phyloP scores from a whole-genome alignment of 2,888 invertebrate genomes.

The Teleogryllus oceanicus region DNA sequence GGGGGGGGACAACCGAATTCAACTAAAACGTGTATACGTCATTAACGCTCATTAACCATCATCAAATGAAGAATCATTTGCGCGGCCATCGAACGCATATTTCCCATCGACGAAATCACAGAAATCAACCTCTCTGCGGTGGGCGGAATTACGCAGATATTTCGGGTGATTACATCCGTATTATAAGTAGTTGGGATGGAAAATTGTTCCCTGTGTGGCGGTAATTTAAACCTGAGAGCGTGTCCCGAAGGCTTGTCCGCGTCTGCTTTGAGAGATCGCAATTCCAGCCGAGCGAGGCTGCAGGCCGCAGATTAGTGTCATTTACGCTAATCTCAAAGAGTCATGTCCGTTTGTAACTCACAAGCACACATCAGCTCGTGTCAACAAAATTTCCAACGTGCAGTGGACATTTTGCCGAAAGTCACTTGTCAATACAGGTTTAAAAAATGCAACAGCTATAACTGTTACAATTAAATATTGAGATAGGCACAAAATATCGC shows the following conservation, averaged over 20 bases:
- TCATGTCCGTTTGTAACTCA: too few species aligned
- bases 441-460: too few species aligned
- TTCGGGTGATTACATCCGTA: not conserved
- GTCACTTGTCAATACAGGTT: too few species aligned
- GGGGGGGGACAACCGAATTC: not conserved
- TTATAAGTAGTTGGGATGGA: not conserved
- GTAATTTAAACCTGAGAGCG: too few species aligned
- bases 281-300: not conserved
- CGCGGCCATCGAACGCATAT: not conserved
- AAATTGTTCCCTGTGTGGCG: not conserved
- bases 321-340: too few species aligned
- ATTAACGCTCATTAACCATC: slow-evolving; percentile 5
- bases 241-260: not conserved
- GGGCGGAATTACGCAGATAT: not conserved
- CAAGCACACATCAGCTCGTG: too few species aligned
- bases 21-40: not conserved
- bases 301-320: too few species aligned
- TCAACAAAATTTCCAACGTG: too few species aligned
- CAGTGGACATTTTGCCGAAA: too few species aligned
- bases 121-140: not conserved
- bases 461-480: too few species aligned
- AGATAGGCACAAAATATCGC: too few species aligned
- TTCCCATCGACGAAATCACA: not conserved
- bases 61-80: not conserved
- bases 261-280: not conserved